These are phyloP conservation scores for Melopsittacus undulatus DNA, from an alignment of 2,797 vertebrate genomes.

Conservation along the genomic window DNA sequence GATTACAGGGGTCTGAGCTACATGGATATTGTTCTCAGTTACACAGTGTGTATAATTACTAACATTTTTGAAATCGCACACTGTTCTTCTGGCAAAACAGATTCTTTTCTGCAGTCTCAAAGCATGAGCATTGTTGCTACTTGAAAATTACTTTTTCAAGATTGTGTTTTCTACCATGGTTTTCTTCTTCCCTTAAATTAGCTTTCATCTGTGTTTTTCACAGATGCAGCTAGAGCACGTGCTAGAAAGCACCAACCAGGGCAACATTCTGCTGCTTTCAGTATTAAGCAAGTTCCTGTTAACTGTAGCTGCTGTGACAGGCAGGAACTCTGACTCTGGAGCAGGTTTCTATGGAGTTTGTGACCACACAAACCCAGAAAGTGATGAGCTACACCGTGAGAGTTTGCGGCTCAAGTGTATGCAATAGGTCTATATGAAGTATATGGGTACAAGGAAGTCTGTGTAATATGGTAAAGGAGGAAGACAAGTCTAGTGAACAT, in stretches of 20 bases:
- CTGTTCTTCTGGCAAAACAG: background rate
- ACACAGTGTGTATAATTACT: conserved; percentile 14
- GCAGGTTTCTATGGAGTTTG: background rate
- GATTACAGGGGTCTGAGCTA: conserved; percentile 4
- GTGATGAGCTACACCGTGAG: background rate
- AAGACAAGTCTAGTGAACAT: background rate
- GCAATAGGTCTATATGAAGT: background rate
- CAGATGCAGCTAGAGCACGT: background rate
- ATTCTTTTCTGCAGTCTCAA: conserved; percentile 23
- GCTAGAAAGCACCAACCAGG: background rate
- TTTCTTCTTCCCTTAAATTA: conserved; percentile 5
- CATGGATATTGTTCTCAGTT: background rate
- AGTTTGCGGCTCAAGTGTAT: background rate
- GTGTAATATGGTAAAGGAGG: background rate
- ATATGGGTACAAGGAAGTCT: background rate
- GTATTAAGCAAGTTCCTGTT: background rate
- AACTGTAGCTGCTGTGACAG: background rate
- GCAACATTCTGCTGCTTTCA: background rate
- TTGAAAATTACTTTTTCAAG: background rate
- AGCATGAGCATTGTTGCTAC: background rate
- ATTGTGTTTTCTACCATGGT: background rate
- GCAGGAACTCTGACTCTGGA: background rate
- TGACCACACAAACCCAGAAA: background rate
- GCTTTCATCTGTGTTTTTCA: background rate
- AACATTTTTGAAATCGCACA: background rate